These are phyloP conservation scores for Nicator chloris DNA, from an alignment of 2,113 vertebrate genomes.

Conservation along the genomic window DNA sequence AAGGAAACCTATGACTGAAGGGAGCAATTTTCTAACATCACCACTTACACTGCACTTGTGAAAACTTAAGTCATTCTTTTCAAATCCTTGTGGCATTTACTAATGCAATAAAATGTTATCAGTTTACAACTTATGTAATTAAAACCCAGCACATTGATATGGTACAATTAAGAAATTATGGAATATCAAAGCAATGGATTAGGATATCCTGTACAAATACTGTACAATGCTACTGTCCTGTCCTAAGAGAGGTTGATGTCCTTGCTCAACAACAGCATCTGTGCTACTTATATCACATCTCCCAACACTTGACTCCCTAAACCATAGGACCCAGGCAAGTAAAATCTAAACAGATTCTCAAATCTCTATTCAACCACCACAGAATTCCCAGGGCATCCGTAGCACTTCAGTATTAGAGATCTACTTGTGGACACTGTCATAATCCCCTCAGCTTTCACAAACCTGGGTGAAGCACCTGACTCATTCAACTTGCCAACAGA, in stretches of 20 bases:
- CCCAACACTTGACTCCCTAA: not conserved
- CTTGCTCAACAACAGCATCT: not conserved
- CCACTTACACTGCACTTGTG: not conserved
- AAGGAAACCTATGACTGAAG: not conserved
- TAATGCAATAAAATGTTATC: not conserved
- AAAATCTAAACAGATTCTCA: not conserved
- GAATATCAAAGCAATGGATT: not conserved
- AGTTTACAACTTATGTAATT: not conserved
- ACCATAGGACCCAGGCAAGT: not conserved
- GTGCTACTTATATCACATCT: not conserved
- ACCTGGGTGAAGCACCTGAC: not conserved
- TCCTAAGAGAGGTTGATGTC: not conserved
- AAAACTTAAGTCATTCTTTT: not conserved
- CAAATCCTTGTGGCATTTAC: not conserved
- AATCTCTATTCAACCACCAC: not conserved
- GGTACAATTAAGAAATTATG: not conserved
- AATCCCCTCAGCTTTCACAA: not conserved
- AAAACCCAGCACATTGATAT: not conserved
- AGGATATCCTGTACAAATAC: not conserved
- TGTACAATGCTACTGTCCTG: not conserved
- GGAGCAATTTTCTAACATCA: not conserved
- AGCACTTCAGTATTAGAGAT: not conserved
- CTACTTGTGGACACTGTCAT: not conserved
- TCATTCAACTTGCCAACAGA: not conserved
- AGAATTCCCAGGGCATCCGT: not conserved